phyloP scores from a whole-genome alignment of 2,113 vertebrate species.

The Lynx canadensis region DNA sequence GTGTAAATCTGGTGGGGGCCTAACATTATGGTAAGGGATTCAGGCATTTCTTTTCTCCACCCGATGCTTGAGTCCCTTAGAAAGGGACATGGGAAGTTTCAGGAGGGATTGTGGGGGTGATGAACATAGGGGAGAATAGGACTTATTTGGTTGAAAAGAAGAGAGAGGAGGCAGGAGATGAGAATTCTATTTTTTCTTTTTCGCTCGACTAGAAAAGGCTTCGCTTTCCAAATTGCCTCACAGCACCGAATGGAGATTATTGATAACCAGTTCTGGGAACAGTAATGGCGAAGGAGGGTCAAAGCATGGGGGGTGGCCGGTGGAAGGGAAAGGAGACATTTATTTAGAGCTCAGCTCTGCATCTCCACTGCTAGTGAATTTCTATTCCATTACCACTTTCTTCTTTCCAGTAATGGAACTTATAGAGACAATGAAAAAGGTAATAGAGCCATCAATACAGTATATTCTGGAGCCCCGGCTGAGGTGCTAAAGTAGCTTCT shows the following conservation, averaged over 20 bases:
- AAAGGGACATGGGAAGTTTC: not conserved
- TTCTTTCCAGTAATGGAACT: slow-evolving; percentile 42
- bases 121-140: not conserved
- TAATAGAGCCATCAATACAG: slow-evolving; percentile 32
- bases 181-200: not conserved
- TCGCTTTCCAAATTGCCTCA: not conserved
- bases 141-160: not conserved
- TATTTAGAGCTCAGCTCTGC: not conserved
- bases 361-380: not conserved
- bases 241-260: not conserved
- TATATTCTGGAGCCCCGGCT: slow-evolving; percentile 20
- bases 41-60: not conserved
- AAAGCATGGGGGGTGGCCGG: not conserved
- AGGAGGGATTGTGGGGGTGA: not conserved
- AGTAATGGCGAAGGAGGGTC: not conserved
- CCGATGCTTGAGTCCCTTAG: not conserved
- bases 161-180: not conserved
- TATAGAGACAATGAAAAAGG: slow-evolving; percentile 28
- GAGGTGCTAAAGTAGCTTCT: not conserved
- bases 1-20: not conserved
- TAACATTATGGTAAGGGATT: not conserved
- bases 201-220: not conserved
- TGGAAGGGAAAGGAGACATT: not conserved
- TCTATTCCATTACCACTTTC: slow-evolving; percentile 7
- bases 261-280: not conserved